Percentiles rank a stretch among this genome's conserved stretches.
Conservation (phyloP, 2,888 invertebrate species). For the Alentia gelatinosa region DNA sequence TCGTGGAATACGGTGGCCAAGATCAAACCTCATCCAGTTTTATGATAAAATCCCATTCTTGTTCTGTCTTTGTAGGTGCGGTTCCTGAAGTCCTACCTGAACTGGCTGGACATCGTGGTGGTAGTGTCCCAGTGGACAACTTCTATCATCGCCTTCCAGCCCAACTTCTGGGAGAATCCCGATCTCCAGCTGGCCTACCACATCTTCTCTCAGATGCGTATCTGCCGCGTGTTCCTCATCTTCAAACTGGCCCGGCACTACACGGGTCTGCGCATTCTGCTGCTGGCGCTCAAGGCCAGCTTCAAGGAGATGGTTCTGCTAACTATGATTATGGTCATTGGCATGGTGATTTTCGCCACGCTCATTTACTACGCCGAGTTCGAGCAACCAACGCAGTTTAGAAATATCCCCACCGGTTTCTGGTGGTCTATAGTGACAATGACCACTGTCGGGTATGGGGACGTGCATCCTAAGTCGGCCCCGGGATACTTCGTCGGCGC, state of each 20-base stretch:
- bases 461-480: constrained; percentile 49
- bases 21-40: no score
- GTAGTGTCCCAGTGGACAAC: constrained; percentile 54
- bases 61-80: constrained; percentile 29
- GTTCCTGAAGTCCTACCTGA: constrained; percentile 53
- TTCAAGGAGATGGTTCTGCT: constrained; percentile 54
- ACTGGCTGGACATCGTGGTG: constrained; percentile 57
- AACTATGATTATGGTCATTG: constrained; percentile 53
- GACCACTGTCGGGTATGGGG: constrained; percentile 58
- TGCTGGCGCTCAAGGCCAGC: constrained; percentile 49
- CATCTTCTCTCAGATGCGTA: constrained; percentile 24
- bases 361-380: constrained; percentile 57
- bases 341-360: constrained; percentile 58
- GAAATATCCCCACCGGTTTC: constrained; percentile 54
- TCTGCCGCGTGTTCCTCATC: constrained; percentile 55
- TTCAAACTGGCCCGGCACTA: constrained; percentile 57
- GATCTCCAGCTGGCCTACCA: constrained; percentile 28
- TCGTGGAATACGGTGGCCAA: no score
- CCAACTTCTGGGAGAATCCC: constrained; percentile 32
- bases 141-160: constrained; percentile 11
- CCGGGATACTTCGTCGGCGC: constrained; percentile 54
- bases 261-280: constrained; percentile 49
- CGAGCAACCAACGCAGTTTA: constrained; percentile 14
- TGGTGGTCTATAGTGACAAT: constrained; percentile 59
- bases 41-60: no score